Percentiles rank a stretch among this genome's conserved stretches.
Evolutionary conservation across 2,113 vertebrate species (phyloP).

Genomic region (Uropsilus gracilis): DNA sequence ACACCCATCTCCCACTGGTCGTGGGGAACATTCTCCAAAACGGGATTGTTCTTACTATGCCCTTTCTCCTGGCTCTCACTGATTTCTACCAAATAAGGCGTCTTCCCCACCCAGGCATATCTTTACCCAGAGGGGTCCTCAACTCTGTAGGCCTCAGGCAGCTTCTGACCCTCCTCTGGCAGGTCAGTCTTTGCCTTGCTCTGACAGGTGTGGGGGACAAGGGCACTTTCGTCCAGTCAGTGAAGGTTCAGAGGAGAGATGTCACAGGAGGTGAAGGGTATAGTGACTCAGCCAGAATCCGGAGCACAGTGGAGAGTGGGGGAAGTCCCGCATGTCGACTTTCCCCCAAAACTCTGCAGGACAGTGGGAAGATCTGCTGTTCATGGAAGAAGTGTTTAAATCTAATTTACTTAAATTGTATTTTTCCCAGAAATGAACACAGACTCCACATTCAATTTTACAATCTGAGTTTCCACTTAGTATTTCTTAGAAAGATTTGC

Average conservation of each 20-base stretch:
- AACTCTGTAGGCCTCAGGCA: not conserved
- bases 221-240: too few species aligned
- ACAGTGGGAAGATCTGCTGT: not conserved
- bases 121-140: not conserved
- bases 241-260: not conserved
- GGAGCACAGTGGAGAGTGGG: not conserved
- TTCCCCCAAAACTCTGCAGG: not conserved
- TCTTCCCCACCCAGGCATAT: not conserved
- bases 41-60: not conserved
- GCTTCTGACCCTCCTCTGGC: not conserved
- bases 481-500: not conserved
- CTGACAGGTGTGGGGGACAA: accelerated
- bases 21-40: not conserved
- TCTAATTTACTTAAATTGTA: not conserved
- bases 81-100: not conserved
- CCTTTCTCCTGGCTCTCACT: not conserved
- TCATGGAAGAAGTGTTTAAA: not conserved
- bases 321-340: not conserved
- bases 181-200: not conserved
- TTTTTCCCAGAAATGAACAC: not conserved
- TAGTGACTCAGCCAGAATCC: not conserved
- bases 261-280: not conserved
- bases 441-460: not conserved
- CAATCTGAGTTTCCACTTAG: not conserved
- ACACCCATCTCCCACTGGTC: not conserved